Base-by-base conservation (phyloP, 53 echinoderm and acorn worm species). In the Zoroaster sp. region DNA sequence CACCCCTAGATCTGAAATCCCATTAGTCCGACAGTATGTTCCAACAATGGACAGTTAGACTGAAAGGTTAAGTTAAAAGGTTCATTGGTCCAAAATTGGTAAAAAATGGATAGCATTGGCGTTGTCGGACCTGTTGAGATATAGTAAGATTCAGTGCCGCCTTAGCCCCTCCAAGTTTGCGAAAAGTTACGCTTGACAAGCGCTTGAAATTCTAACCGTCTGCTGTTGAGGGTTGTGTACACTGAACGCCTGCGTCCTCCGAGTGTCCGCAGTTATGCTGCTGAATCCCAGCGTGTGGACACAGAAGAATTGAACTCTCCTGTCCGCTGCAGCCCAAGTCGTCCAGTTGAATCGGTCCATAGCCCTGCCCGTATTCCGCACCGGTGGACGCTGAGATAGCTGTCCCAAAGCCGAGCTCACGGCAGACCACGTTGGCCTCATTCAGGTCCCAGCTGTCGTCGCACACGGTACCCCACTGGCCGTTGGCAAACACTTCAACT, bases 391-490 rank as follows among this genome's bases (percentile, higher is more conserved):
- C 78, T 21, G 69, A 4, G 32, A 42, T 13, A 10, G 92, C 94
- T 23, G 66, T 52, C 23, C 78, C 72, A 14, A 79, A 87, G 30
- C 95, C 95, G 46, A 95, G 77, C 91, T 85, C 40, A 2, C 87
- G 76, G 66, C 95, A 95, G 7, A 91, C 89, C 0, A 95, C 95
- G 42, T 40, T 35, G 13, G 89, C 93, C 15, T 88, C 89, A n/a
- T 66, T 70, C 35, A 91, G 68, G 41, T 68, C 70, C 93, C 93
- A 95, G 28, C 52, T 43, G 51, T 91, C 91, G 69, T 91, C 93
- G 45, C 95, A 95, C 4, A 95, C 74, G 14, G 93, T 95, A 12
- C 93, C 95, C 95, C 95, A 95, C 15, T 88, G 35, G 13, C 91
- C 91, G 66, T 89, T 87, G 69, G 66, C 66, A 36, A 72, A 91